Conservation (phyloP, 2,797 vertebrate genomes). For the Ambastaia sidthimunki region DNA sequence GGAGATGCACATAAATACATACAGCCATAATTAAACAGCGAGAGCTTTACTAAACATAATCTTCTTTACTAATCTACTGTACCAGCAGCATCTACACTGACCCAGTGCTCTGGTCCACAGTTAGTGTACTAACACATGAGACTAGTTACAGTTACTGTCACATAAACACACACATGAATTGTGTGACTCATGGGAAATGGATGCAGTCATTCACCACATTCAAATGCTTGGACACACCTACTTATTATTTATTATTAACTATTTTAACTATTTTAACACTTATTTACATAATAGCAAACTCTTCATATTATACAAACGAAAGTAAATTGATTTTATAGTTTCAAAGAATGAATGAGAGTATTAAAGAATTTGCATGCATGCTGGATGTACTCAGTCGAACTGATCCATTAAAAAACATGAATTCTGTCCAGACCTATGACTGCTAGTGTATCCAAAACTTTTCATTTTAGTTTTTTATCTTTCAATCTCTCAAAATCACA, state of each 20-base stretch:
- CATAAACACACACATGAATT: too few species aligned
- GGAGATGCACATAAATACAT: constrained; percentile 85
- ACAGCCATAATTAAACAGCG: constrained; percentile 95
- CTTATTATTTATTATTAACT: not conserved
- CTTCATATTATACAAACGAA: too few species aligned
- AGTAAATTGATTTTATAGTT: too few species aligned
- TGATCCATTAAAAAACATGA: not conserved
- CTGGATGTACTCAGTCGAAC: not conserved
- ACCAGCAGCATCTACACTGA: constrained; percentile 69
- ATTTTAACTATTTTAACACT: too few species aligned
- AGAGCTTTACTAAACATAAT: constrained; percentile 90
- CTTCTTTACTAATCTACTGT: constrained; percentile 88
- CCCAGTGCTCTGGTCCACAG: constrained; percentile 51
- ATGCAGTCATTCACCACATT: not conserved
- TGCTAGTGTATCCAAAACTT: not conserved
- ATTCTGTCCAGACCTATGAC: not conserved
- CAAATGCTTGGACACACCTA: not conserved
- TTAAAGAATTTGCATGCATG: too few species aligned
- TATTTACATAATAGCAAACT: too few species aligned
- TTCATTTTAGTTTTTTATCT: not conserved
- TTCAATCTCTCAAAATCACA: not conserved
- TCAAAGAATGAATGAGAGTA: too few species aligned
- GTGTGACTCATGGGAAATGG: not conserved
- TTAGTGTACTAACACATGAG: too few species aligned
- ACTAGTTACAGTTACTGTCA: not conserved